Base-by-base conservation (phyloP, 2,797 vertebrate genomes). In the Alfaro cultratus region DNA sequence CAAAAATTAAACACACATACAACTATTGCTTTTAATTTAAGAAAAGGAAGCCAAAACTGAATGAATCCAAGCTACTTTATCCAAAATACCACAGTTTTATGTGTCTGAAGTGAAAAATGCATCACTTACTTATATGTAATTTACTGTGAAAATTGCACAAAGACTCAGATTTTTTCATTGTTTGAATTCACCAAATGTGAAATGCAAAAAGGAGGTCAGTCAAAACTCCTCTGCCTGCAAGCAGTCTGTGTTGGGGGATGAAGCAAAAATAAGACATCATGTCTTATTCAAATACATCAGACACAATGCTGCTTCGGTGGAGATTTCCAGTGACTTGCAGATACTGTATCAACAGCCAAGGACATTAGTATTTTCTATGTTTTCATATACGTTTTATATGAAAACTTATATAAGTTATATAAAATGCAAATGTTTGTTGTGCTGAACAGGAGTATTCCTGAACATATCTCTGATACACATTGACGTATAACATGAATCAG, bases 181-280 rank as follows among this genome's bases (percentile, higher is more conserved):
- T 80, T 10, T 39, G 53, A 75, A 74, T 78, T 75, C 5, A 21
- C 76, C 73, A 79, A 82, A 88, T 84, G 80, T 88, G 80, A 80
- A 87, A 87, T 81, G 43, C 81, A 87, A 79, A 76, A 82, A 87
- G 81, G 88, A 77, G 80, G 77, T 91, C 92, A 90, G 86, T 89
- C 85, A 91, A 84, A 88, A 80, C 83, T 78, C 73, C 49, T 72
- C 51, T 55, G 82, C 88, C 86, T 93, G 90, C 92, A 89, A 92
- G 86, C 84, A 86, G 86, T 86, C 90, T 87, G 74, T 80, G 84
- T 78, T 82, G 86, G 88, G 80, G 76, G 82, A 85, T 88, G 87
- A 80, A 88, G 86, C 80, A 86, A 87, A 92, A 92, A 90, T 92
- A 93, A 90, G 89, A 87, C 89, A 89, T 92, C 85, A 90, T 90